Conservation (phyloP, 2,113 vertebrate species). For the Platysteira castanea region DNA sequence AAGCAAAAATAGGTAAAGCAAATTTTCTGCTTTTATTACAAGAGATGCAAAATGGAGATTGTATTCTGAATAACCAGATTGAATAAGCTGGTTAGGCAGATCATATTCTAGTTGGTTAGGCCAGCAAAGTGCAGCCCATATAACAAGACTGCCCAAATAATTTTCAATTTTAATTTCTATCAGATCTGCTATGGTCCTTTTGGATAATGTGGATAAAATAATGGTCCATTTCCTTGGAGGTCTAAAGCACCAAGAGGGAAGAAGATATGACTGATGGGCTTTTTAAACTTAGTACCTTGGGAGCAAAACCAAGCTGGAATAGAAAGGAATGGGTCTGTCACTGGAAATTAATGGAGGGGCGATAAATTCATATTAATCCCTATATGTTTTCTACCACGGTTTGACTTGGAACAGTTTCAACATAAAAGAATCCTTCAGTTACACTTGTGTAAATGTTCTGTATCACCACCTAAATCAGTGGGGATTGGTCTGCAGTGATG, state of each 20-base stretch:
- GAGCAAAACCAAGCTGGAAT: not conserved
- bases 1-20: not conserved
- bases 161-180: not conserved
- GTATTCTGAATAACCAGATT: not conserved
- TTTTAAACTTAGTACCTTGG: not conserved
- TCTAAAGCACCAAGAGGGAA: not conserved
- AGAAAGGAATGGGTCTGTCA: not conserved
- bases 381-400: not conserved
- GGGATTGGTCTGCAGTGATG: not conserved
- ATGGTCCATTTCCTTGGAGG: not conserved
- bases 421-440: constrained; percentile 20
- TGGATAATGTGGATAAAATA: not conserved
- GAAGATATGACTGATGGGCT: not conserved
- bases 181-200: not conserved
- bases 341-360: not conserved
- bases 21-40: not conserved
- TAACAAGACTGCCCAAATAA: not conserved
- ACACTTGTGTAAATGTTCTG: not conserved
- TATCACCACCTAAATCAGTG: not conserved
- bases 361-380: not conserved
- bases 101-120: not conserved
- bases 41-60: not conserved
- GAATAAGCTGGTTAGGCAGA: not conserved
- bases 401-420: not conserved
- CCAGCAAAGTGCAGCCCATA: not conserved